Evolutionary conservation across 2,888 invertebrate genomes (phyloP), one percentile per base, ranked within the genome.

Genomic region (Nezara viridula): DNA sequence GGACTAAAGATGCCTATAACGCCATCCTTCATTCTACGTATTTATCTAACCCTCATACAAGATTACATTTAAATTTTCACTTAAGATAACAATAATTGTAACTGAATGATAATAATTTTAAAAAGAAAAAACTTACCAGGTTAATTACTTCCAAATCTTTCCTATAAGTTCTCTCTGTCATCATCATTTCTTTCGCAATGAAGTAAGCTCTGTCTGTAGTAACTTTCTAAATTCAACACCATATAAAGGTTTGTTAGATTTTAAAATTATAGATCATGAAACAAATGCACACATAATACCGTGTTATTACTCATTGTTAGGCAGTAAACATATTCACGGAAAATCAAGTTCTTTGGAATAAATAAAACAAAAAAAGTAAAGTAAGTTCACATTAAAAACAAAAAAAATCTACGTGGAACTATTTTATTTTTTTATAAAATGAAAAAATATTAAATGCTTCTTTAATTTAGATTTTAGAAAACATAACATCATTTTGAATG

Each of bases 111-210:
- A 24, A 7, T 6, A 21, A 52, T 52, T 52, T 52, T 6, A 52
- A 32, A 90, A 81, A 85, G 32, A 88, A 44, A 86, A 27, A 85
- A 94, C 96, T 94, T 92, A 98, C 98, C 92, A 96, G 95, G 92
- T 97, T 97, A 90, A 98, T 95, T 77, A 98, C 96, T 92, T 98
- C 98, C 91, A 99, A 94, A 93, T 99, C 98, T 92, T 98, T 97
- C 92, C 97, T 97, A 93, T 98, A 98, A 0, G 98, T 98, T 91
- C 98, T 94, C 93, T 99, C 98, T 0, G 98, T 98, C 97, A 98
- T 98, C 89, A 98, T 94, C 91, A 99, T 94, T 93, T 99, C 98
- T 93, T 98, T 98, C 88, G 97, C 96, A 91, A 98, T 95, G 93
- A 96, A 98, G 93, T 97, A 98, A 32, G 95, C 95, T 92, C 95